Base-by-base conservation (phyloP, 1,140 invertebrate genomes). In the Phortica variegata region DNA sequence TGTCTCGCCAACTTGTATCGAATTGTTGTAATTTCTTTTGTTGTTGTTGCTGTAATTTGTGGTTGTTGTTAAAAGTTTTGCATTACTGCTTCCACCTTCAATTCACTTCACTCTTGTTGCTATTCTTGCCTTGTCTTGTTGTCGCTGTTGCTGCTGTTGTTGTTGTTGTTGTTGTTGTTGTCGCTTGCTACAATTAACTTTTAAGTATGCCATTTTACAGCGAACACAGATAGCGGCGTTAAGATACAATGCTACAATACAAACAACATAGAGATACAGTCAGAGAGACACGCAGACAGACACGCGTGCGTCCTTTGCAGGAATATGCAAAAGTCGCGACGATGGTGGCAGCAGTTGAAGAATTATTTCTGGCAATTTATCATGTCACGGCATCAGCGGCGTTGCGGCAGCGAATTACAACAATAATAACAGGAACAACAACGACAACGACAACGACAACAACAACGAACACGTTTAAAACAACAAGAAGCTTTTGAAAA, bases 301-400 rank as follows among this genome's bases (percentile, higher is more conserved):
- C n/a, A n/a, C n/a, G n/a, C n/a, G n/a, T n/a, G n/a, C n/a, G n/a
- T n/a, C n/a, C n/a, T n/a, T n/a, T n/a, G n/a, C n/a, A n/a, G n/a
- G n/a, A n/a, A n/a, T n/a, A n/a, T n/a, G n/a, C n/a, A n/a, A 26
- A 31, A 17, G 16, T 41, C 23, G 33, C 29, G 16, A 39, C 20
- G 20, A 34, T 40, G 26, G n/a, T 1, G 23, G 12, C 20, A n/a
- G 50, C 49, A 54, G 68, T 48, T 63, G 52, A 54, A 47, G 54
- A 73, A 66, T 73, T 70, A 73, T 73, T 63, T 65, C 65, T 43
- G 56, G 62, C 60, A 69, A 73, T 73, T 73, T 73, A 73, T 73
- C 70, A 73, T 73, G 69, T 61, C 61, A 55, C 47, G 7, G 7
- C 29, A 31, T 8, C 44, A 49, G 45, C 41, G 54, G 18, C 40